Percentiles rank a stretch among this genome's conserved stretches.
Evolutionary conservation across 1,140 invertebrate species (phyloP).

Genomic region (Neotoxoptera formosana): DNA sequence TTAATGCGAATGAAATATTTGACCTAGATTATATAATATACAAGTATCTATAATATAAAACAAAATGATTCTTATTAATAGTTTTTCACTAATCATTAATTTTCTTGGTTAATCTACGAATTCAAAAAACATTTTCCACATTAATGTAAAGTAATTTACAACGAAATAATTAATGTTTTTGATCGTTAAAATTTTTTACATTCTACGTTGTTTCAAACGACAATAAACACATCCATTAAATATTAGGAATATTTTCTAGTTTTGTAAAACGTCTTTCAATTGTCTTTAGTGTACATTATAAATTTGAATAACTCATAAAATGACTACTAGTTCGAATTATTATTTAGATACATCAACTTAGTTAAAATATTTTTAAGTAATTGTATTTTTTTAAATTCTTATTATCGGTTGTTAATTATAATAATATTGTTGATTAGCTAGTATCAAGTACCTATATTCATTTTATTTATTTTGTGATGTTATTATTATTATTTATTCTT

Average conservation of each 20-base stretch:
- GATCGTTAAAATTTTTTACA: too few species aligned
- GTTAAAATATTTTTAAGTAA: too few species aligned
- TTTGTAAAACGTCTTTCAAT: not conserved
- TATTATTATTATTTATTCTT: too few species aligned
- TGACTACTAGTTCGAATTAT: not conserved
- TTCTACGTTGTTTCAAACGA: not conserved
- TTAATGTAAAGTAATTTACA: not conserved
- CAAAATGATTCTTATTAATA: not conserved
- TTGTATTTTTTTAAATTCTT: too few species aligned
- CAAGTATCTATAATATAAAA: too few species aligned
- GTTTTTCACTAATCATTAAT: not conserved
- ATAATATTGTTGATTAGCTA: too few species aligned
- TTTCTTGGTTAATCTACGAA: not conserved
- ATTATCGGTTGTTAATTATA: too few species aligned
- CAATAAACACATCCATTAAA: not conserved
- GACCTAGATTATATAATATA: too few species aligned
- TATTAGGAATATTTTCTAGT: not conserved
- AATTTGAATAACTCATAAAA: not conserved
- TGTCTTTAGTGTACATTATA: not conserved
- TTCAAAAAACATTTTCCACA: not conserved
- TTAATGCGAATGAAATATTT: not conserved
- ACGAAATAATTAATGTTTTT: too few species aligned
- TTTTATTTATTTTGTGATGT: too few species aligned
- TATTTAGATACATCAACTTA: not conserved
- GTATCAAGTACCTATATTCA: too few species aligned